phyloP scores from a whole-genome alignment of 2,113 vertebrate genomes.

The Lathamus discolor region DNA sequence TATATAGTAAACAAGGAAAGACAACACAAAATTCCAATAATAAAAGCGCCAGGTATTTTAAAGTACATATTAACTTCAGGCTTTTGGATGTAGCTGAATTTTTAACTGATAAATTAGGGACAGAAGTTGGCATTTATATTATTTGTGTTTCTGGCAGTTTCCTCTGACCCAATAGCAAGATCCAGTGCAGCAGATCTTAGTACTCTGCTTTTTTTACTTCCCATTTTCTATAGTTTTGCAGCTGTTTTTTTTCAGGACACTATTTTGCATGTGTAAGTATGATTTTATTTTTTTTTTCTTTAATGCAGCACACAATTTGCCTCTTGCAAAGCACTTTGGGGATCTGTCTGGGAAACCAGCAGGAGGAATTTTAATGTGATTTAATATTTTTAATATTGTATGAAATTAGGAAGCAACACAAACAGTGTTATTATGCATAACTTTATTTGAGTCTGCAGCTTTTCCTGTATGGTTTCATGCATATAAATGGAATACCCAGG shows the following conservation, averaged over 20 bases:
- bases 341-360: not conserved
- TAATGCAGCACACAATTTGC: not conserved
- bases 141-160: not conserved
- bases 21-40: not conserved
- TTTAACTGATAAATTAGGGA: not conserved
- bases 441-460: slow-evolving; percentile 37
- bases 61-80: not conserved
- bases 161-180: not conserved
- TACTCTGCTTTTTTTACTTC: not conserved
- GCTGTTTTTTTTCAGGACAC: not conserved
- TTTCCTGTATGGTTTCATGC: slow-evolving; percentile 56
- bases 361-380: slow-evolving; percentile 24
- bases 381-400: slow-evolving; percentile 18
- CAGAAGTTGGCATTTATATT: not conserved
- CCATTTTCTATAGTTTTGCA: not conserved
- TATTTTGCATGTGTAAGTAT: not conserved
- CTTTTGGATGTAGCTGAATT: not conserved
- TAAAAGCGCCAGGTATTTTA: not conserved
- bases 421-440: slow-evolving; percentile 31
- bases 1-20: not conserved
- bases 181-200: not conserved
- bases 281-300: not conserved
- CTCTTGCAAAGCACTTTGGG: not conserved
- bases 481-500: slow-evolving; percentile 42
- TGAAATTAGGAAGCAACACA: slow-evolving; percentile 30